Base-by-base conservation (phyloP, 2,888 invertebrate genomes). In the Coremacera marginata region DNA sequence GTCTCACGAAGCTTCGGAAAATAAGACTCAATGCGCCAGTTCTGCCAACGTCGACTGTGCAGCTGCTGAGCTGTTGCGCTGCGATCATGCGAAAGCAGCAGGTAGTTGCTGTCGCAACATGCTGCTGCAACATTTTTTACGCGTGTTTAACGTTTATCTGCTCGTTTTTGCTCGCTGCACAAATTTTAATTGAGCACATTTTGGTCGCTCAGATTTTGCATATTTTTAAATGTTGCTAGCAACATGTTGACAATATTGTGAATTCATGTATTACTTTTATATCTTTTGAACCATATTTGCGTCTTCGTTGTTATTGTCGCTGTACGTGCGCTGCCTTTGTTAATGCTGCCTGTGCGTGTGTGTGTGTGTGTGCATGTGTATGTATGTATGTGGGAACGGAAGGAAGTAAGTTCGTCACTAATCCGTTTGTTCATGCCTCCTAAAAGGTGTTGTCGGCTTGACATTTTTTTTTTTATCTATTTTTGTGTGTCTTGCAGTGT, bases 1-100 rank as follows among this genome's bases (percentile, higher is more conserved):
- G 37, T 60, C 55, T 31, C 37, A 57, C 71, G 44, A 71, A 65
- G 65, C 27, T 65, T 62, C 74, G 74, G 74, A 51, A 52, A 74
- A 74, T 65, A 67, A 65, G 49, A 19, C 22, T 9, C 9, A 63
- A 44, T 57, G 27, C 51, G 44, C 37, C 70, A 16, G 57, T 16
- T 16, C 44, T 37, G 74, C 11, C 51, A 37, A 25, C 34, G 34
- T 9, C 37, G 52, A 51, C 63, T 8, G 5, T 5, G 55, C 31
- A 1, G 27, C n/a, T 52, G 55, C n/a, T 37, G 37, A 5, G 44
- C 44, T 44, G 44, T 44, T 11, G 14, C 44, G 1, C 68, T 22
- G 68, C 68, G 71, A 57, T 37, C 71, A 27, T 27, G 16, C 22
- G 27, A 25, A 19, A 22, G 14, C 60, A 60, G 57, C 60, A 60